phyloP scores from a whole-genome alignment of 2,797 vertebrate species.

The Cephalopachus bancanus region DNA sequence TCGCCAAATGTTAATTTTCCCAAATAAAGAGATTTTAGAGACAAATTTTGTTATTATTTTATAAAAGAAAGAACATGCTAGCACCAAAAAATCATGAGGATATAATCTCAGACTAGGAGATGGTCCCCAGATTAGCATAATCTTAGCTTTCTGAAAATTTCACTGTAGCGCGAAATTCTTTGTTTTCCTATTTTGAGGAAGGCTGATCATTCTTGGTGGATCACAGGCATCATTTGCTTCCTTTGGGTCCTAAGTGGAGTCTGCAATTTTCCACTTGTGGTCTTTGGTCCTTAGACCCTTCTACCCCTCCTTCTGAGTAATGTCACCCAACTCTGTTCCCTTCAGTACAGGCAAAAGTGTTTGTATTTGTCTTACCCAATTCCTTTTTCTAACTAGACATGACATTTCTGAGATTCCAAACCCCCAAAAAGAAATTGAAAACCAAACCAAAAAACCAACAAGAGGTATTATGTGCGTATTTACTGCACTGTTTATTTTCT shows the following conservation, averaged over 20 bases:
- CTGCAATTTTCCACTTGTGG: neutral
- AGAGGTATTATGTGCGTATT: neutral
- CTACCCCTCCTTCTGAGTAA: neutral
- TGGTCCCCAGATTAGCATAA: neutral
- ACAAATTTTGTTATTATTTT: conserved; percentile 11
- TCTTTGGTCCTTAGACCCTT: neutral
- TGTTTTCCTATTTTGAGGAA: neutral
- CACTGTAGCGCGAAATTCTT: neutral
- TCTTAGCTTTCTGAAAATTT: conserved; percentile 5
- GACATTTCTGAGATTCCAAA: conserved; percentile 39
- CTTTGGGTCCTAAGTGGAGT: neutral
- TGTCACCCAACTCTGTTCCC: neutral
- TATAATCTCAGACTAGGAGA: neutral
- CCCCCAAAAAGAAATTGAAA: conserved; percentile 2
- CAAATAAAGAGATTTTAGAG: neutral
- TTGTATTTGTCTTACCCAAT: neutral
- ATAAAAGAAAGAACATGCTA: conserved; percentile 18
- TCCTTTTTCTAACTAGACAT: conserved; percentile 41
- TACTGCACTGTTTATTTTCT: neutral
- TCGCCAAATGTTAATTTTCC: conserved; percentile 19
- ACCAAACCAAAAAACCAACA: neutral
- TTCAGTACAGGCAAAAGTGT: neutral
- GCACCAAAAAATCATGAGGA: neutral
- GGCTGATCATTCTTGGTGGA: neutral
- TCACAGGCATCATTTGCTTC: neutral